Percentiles rank a stretch among this genome's conserved stretches.
phyloP scores from a whole-genome alignment of 53 echinoderm and acorn worm genomes.

The Paelopatides confundens region DNA sequence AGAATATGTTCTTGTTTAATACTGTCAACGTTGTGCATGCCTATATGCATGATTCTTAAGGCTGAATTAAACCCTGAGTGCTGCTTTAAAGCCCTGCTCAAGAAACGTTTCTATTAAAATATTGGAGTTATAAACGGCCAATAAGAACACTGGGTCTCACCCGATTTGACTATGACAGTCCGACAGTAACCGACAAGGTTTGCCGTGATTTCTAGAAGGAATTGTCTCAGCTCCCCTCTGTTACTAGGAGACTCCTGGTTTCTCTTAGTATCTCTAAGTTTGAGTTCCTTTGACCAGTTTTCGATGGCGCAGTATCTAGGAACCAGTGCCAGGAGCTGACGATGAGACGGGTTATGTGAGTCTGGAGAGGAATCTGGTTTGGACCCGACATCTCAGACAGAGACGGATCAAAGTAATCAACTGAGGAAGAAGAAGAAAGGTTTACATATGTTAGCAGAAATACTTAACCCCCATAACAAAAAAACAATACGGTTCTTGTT shows the following conservation, averaged over 20 bases:
- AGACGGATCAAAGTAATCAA: constrained; percentile 80
- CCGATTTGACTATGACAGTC: constrained; percentile 78
- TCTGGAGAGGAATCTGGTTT: constrained; percentile 79
- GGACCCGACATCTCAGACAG: constrained; percentile 54
- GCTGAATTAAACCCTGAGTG: no score
- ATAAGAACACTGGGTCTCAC: neutral
- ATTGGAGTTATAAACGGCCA: no score
- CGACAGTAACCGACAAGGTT: constrained; percentile 95
- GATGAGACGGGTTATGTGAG: constrained; percentile 90
- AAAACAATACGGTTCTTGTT: no score
- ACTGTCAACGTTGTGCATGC: no score
- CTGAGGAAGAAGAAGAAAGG: constrained; percentile 35
- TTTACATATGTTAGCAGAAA: no score
- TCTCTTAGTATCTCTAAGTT: constrained; percentile 45
- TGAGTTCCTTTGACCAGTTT: constrained; percentile 81
- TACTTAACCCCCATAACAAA: no score
- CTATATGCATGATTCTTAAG: no score
- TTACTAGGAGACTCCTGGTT: constrained; percentile 26
- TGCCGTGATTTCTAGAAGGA: constrained; percentile 78
- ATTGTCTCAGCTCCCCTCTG: constrained; percentile 17
- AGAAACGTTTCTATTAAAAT: no score
- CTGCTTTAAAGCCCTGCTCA: no score
- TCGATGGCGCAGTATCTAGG: constrained; percentile 87
- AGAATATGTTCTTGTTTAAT: no score
- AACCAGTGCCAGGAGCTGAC: constrained; percentile 91